A percentile compares a stretch with the other conserved stretches of the same genome.
Conservation (phyloP, 2,888 invertebrate species). For the Teinopalpus imperialis region DNA sequence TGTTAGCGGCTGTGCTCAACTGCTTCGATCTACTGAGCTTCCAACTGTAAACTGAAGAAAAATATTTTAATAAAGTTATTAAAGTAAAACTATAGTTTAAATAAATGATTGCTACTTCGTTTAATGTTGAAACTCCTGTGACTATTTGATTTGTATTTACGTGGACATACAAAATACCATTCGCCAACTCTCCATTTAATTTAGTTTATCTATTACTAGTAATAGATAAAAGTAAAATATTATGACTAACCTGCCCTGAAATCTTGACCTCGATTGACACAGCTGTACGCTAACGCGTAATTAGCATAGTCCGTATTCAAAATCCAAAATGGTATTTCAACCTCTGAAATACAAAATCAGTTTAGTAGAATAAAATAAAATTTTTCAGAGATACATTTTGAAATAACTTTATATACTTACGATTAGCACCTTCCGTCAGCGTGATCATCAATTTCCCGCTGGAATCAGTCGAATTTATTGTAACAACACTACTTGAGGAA, state of each 20-base stretch:
- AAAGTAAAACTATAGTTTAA: no score
- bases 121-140: no score
- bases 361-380: no score
- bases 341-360: conserved; percentile 33
- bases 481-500: conserved; percentile 38
- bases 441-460: conserved; percentile 50
- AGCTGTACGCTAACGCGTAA: conserved; percentile 83
- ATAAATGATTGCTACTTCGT: no score
- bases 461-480: conserved; percentile 37
- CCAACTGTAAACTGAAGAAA: conserved; percentile 60
- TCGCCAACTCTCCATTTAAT: no score
- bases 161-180: no score
- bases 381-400: conserved; percentile 40
- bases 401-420: conserved; percentile 39
- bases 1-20: conserved; percentile 35
- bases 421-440: conserved; percentile 36
- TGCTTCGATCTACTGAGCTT: conserved; percentile 53
- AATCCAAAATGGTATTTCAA: conserved; percentile 40
- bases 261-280: conserved; percentile 63
- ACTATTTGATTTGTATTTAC: no score
- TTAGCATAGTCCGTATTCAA: conserved; percentile 78
- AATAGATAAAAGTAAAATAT: background rate
- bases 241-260: conserved; percentile 53
- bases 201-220: no score
- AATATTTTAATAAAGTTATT: no score